Percentiles rank a stretch among this genome's conserved stretches.
phyloP scores from a whole-genome alignment of 2,888 invertebrate species.

The Adela reaumurella region DNA sequence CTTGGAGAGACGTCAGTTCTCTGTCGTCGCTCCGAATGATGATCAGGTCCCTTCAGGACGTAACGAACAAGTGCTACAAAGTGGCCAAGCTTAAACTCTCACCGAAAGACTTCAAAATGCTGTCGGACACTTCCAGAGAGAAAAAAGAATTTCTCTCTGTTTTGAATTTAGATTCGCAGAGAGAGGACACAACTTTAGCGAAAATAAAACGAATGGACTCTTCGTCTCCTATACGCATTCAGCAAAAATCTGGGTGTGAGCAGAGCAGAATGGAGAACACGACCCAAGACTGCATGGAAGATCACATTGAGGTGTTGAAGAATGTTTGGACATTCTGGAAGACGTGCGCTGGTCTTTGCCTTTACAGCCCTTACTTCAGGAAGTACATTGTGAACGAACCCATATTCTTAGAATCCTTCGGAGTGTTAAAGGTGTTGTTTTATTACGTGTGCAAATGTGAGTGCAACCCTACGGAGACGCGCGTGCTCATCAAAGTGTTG shows the following conservation, averaged over 20 bases:
- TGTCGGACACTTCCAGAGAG: constrained; percentile 24
- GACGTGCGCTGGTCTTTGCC: constrained; percentile 44
- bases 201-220: constrained; percentile 1
- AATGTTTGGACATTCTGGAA: constrained; percentile 48
- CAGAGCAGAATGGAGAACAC: too few relatives aligned
- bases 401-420: constrained; percentile 32
- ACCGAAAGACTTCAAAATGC: constrained; percentile 24
- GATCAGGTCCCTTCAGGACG: constrained; percentile 32
- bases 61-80: constrained; percentile 33
- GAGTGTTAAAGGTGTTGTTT: constrained; percentile 33
- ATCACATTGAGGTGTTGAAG: constrained; percentile 33
- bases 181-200: constrained; percentile 2
- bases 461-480: constrained; percentile 20
- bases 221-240: background rate
- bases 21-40: constrained; percentile 42
- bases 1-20: constrained; percentile 32
- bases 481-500: constrained; percentile 31
- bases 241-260: background rate
- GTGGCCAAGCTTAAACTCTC: constrained; percentile 32
- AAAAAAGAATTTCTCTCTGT: constrained; percentile 19
- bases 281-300: constrained; percentile 20
- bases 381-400: constrained; percentile 32
- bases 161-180: background rate
- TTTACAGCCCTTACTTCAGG: constrained; percentile 56
- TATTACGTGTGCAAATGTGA: constrained; percentile 22